A percentile compares a stretch with the other conserved stretches of the same genome.
Evolutionary conservation across 2,888 invertebrate genomes (phyloP).

Genomic region (Lithophane leautieri): DNA sequence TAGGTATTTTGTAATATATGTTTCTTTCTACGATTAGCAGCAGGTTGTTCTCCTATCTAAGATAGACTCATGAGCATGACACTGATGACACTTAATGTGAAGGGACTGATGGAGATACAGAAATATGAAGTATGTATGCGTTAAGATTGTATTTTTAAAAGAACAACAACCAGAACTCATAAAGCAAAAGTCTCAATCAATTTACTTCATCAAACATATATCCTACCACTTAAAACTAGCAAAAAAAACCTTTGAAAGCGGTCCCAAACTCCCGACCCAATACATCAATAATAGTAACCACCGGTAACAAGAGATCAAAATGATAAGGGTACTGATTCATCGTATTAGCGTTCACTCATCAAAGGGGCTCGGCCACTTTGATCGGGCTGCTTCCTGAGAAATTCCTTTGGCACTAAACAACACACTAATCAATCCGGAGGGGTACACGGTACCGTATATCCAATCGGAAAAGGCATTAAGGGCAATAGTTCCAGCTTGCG

Average conservation of each 20-base stretch:
- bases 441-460: slow-evolving; percentile 74
- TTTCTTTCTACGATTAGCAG: slow-evolving; percentile 11
- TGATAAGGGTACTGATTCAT: slow-evolving; percentile 78
- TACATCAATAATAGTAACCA: slow-evolving; percentile 66
- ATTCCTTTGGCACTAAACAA: slow-evolving; percentile 81
- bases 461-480: slow-evolving; percentile 88
- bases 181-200: slow-evolving; percentile 9
- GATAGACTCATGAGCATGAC: background rate
- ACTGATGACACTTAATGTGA: background rate
- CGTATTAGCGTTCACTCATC: slow-evolving; percentile 78
- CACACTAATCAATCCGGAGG: slow-evolving; percentile 86
- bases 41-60: background rate
- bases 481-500: slow-evolving; percentile 89
- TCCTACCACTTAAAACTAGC: slow-evolving; percentile 35
- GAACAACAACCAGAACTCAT: slow-evolving; percentile 3
- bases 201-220: slow-evolving; percentile 17
- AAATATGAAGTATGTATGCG: background rate
- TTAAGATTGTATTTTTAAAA: background rate
- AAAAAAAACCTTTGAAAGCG: slow-evolving; percentile 40
- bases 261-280: slow-evolving; percentile 42
- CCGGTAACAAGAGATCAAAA: slow-evolving; percentile 78
- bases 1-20: slow-evolving; percentile 20
- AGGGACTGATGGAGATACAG: background rate
- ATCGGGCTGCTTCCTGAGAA: slow-evolving; percentile 84
- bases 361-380: slow-evolving; percentile 80